phyloP scores from a whole-genome alignment of 2,888 invertebrate genomes.

The Macrophya alboannulata region DNA sequence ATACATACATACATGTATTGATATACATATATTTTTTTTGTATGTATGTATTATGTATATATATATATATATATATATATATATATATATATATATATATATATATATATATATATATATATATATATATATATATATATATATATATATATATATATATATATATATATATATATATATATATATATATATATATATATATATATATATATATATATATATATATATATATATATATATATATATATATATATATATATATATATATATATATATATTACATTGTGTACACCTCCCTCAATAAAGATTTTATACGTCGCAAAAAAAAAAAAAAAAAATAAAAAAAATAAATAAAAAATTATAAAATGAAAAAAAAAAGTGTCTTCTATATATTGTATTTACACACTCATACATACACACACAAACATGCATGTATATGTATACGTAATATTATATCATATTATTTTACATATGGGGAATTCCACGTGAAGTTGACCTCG shows the following conservation, averaged over 20 bases:
- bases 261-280: background rate
- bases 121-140: no score
- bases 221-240: background rate
- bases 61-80: background rate
- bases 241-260: background rate
- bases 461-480: background rate
- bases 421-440: background rate
- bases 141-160: background rate
- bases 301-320: slow-evolving; percentile 28
- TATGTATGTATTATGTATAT: no score
- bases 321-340: background rate
- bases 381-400: slow-evolving; percentile 23
- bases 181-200: background rate
- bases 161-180: background rate
- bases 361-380: background rate
- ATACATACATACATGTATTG: no score
- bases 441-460: background rate
- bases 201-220: background rate
- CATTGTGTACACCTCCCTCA: background rate
- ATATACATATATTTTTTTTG: background rate
- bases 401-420: no score
- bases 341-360: no score
- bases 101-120: background rate
- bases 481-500: no score
- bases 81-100: background rate